Conservation (phyloP, 2,888 invertebrate genomes). For the Sialis fuliginosa region DNA sequence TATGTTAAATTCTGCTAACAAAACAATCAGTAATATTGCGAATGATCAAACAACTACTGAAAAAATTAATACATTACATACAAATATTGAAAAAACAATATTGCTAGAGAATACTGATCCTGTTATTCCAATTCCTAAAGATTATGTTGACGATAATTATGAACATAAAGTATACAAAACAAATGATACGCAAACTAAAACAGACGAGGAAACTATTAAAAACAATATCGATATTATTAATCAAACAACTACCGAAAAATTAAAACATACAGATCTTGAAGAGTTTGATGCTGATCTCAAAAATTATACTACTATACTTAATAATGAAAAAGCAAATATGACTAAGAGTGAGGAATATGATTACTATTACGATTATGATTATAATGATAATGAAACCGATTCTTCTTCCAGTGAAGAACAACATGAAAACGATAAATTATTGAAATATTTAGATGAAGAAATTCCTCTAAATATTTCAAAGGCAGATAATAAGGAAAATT, state of each 20-base stretch:
- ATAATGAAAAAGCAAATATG: background rate
- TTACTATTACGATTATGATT: conserved; percentile 1
- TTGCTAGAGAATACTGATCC: background rate
- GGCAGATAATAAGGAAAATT: no score
- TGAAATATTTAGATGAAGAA: no score
- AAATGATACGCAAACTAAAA: no score
- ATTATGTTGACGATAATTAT: conserved; percentile 49
- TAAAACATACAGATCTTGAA: conserved; percentile 2
- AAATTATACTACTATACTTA: background rate
- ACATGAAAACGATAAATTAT: no score
- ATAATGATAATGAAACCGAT: background rate
- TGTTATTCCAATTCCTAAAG: conserved; percentile 19
- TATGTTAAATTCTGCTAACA: no score
- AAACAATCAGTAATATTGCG: no score
- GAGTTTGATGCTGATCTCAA: background rate
- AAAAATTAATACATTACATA: background rate
- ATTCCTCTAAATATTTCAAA: no score
- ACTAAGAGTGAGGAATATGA: background rate
- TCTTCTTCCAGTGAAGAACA: no score
- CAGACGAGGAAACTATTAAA: no score
- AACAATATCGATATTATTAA: no score
- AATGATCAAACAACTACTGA: background rate
- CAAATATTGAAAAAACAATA: conserved; percentile 6
- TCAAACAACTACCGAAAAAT: background rate
- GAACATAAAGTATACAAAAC: conserved; percentile 34